Percentiles rank a stretch among this genome's conserved stretches.
phyloP scores from a whole-genome alignment of 2,888 invertebrate species.

The Ectobius pallidus region DNA sequence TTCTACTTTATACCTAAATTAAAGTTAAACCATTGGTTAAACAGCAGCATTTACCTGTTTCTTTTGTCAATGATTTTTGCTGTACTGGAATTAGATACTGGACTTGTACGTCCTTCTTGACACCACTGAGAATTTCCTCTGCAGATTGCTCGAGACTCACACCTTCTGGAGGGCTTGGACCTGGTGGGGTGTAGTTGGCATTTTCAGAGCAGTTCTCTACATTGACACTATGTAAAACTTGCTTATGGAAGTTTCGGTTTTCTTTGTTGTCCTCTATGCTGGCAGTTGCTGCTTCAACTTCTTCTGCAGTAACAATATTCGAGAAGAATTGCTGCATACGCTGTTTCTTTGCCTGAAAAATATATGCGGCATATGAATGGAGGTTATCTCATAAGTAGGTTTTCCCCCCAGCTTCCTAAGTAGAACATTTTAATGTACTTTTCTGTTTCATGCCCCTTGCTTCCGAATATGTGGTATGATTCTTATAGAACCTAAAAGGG shows the following conservation, averaged over 20 bases:
- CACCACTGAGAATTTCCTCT: slow-evolving; percentile 64
- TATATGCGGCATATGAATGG: too few species aligned
- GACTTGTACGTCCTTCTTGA: slow-evolving; percentile 65
- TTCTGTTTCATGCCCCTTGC: too few species aligned
- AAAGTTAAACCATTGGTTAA: too few species aligned
- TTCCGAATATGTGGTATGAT: too few species aligned
- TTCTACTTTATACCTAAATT: too few species aligned
- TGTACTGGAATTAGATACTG: slow-evolving; percentile 54
- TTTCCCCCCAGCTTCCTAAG: too few species aligned
- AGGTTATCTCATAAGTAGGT: too few species aligned
- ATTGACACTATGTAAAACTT: neutral
- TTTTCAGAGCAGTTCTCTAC: neutral
- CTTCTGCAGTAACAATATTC: slow-evolving; percentile 52
- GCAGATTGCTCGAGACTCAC: slow-evolving; percentile 61
- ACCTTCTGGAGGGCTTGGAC: slow-evolving; percentile 15
- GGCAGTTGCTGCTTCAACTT: slow-evolving; percentile 62
- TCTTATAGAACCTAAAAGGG: too few species aligned
- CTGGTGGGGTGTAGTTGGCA: neutral
- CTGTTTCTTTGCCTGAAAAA: slow-evolving; percentile 33
- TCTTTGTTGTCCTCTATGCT: slow-evolving; percentile 54
- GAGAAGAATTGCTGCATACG: slow-evolving; percentile 18
- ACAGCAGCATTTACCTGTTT: neutral
- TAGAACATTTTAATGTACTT: too few species aligned
- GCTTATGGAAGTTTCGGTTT: slow-evolving; percentile 24
- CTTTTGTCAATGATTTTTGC: neutral